Conservation (phyloP, 1,140 invertebrate species). For the Coelopa frigida region DNA sequence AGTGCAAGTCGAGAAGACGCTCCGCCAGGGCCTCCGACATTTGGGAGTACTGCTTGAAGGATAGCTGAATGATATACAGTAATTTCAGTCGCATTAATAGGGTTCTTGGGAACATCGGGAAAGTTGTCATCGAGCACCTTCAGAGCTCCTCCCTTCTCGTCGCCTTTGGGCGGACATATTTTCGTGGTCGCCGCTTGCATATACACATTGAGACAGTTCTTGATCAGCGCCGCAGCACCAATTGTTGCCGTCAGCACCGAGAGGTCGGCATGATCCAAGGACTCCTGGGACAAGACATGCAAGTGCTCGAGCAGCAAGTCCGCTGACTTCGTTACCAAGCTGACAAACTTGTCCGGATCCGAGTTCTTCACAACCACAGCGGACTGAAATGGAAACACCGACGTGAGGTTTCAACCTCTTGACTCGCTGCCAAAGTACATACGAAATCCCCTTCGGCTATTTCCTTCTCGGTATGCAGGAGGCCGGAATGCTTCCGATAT, state of each 20-base stretch:
- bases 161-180: conserved; percentile 39
- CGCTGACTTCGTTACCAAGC: conserved; percentile 59
- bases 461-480: conserved; percentile 41
- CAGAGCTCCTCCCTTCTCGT: conserved; percentile 41
- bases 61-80: conserved; percentile 34
- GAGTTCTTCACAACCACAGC: conserved; percentile 59
- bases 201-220: conserved; percentile 69
- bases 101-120: neutral
- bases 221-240: conserved; percentile 66
- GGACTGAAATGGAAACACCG: conserved; percentile 14
- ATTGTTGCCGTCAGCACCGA: conserved; percentile 68
- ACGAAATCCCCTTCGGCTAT: conserved; percentile 35
- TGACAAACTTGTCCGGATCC: conserved; percentile 63
- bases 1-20: conserved; percentile 67
- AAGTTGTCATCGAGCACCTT: conserved; percentile 17
- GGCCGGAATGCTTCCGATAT: conserved; percentile 46
- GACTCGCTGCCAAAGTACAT: conserved; percentile 10
- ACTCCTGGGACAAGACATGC: conserved; percentile 69
- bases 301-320: conserved; percentile 64
- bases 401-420: no score
- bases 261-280: conserved; percentile 70
- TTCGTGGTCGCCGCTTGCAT: conserved; percentile 36
- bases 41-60: conserved; percentile 68
- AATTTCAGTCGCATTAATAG: neutral
- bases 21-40: conserved; percentile 75